phyloP scores from a whole-genome alignment of 2,113 vertebrate genomes.

The Microtus richardsoni region DNA sequence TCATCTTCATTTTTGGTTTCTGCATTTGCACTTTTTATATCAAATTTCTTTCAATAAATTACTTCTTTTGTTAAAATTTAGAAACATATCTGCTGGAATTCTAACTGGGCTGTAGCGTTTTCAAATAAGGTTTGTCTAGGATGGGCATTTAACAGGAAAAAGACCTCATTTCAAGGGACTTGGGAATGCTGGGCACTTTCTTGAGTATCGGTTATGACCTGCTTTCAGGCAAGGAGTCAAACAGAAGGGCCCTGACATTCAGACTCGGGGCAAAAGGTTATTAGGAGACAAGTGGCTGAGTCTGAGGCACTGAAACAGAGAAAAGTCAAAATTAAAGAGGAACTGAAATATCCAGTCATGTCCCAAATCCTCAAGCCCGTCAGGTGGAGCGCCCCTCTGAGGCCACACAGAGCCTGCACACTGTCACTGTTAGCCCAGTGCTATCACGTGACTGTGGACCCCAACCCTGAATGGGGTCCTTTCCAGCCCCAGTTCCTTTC shows the following conservation, averaged over 20 bases:
- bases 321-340: constrained; percentile 34
- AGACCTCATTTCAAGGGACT: not conserved
- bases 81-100: constrained; percentile 4
- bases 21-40: constrained; percentile 13
- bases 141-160: not conserved
- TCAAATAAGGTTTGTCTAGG: not conserved
- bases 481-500: not conserved
- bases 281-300: not conserved
- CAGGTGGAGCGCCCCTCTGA: not conserved
- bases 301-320: not conserved
- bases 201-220: not conserved
- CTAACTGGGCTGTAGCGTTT: not conserved
- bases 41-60: constrained; percentile 50
- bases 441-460: not conserved
- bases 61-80: not conserved
- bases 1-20: not conserved
- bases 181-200: not conserved
- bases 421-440: not conserved
- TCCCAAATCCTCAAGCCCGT: not conserved
- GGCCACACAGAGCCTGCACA: not conserved
- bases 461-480: not conserved
- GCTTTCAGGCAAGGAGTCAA: not conserved
- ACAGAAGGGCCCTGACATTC: not conserved
- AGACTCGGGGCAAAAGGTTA: not conserved
- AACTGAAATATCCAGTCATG: not conserved